phyloP scores from a whole-genome alignment of 2,797 vertebrate species.

The Emydoidea blandingii region DNA sequence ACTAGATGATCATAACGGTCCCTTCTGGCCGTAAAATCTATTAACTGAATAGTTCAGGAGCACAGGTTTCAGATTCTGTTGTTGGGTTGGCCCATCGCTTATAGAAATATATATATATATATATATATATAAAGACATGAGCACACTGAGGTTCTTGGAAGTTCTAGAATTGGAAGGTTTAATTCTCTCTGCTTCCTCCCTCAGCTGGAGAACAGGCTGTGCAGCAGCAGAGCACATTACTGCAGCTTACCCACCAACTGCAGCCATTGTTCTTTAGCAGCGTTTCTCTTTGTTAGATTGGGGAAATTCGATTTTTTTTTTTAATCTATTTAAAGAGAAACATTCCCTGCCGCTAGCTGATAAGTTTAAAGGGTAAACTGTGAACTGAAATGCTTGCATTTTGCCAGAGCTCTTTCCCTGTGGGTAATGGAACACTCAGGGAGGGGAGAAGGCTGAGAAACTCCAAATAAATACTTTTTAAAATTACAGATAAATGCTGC shows the following conservation, averaged over 20 bases:
- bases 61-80: not conserved
- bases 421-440: not conserved
- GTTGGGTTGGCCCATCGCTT: not conserved
- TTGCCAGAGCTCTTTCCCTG: not conserved
- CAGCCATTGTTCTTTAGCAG: not conserved
- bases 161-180: not conserved
- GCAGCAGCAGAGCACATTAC: not conserved
- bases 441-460: not conserved
- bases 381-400: not conserved
- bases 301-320: not conserved
- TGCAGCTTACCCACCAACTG: not conserved
- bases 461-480: not conserved
- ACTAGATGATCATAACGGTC: not conserved
- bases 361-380: not conserved
- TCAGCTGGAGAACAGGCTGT: not conserved
- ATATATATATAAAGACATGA: not conserved
- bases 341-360: not conserved
- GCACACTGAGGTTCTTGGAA: not conserved
- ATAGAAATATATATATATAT: not conserved
- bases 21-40: not conserved
- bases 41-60: not conserved
- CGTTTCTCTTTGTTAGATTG: not conserved
- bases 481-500: not conserved
- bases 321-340: not conserved
- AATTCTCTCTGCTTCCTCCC: not conserved